Percentiles rank a stretch among this genome's conserved stretches.
Evolutionary conservation across 2,113 vertebrate species (phyloP).

Genomic region (Athene cunicularia): DNA sequence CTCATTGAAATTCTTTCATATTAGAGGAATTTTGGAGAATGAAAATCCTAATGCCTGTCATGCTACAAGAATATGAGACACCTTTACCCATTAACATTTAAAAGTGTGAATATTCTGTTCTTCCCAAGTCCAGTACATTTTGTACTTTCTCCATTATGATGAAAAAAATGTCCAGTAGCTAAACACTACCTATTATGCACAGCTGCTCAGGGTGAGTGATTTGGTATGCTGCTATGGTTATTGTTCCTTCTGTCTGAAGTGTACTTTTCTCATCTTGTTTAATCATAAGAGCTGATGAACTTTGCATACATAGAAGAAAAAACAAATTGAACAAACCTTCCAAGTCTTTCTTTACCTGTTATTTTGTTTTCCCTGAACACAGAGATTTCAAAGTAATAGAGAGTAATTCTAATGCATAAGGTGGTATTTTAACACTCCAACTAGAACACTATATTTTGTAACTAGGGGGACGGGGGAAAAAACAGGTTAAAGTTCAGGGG

Average conservation of each 20-base stretch:
- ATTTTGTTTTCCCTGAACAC: not conserved
- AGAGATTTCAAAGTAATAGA: not conserved
- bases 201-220: not conserved
- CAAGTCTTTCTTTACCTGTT: not conserved
- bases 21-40: not conserved
- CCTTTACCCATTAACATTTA: not conserved
- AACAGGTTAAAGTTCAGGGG: not conserved
- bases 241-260: not conserved
- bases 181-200: not conserved
- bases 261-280: not conserved
- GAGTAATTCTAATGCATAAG: not conserved
- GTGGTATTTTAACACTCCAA: not conserved
- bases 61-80: not conserved
- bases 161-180: not conserved
- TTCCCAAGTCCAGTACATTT: not conserved
- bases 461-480: not conserved
- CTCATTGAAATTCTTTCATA: not conserved
- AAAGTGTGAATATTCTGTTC: not conserved
- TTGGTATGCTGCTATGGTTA: accelerated
- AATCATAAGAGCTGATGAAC: not conserved
- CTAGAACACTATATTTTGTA: not conserved
- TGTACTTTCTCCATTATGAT: not conserved
- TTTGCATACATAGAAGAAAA: not conserved
- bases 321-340: not conserved
- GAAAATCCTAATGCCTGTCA: not conserved